These are phyloP conservation scores for Albula goreensis DNA, from an alignment of 2,113 vertebrate genomes.

Conservation along the genomic window DNA sequence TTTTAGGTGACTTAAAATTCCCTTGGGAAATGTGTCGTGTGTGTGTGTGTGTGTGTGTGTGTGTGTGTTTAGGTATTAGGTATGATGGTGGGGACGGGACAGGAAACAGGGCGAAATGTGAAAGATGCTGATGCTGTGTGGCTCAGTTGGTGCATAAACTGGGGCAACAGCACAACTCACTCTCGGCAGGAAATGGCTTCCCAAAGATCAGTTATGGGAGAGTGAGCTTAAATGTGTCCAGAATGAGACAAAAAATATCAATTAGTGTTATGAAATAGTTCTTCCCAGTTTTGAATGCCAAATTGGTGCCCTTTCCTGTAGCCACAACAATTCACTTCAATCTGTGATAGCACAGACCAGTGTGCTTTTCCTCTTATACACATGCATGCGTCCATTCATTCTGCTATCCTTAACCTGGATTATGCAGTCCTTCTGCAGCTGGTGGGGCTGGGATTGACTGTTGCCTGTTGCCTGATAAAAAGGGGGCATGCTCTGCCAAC, in stretches of 20 bases:
- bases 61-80: neutral
- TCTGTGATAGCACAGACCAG: too few species aligned
- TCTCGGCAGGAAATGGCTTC: neutral
- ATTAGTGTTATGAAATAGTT: neutral
- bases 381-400: too few species aligned
- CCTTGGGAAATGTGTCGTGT: neutral
- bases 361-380: too few species aligned
- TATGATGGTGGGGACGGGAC: neutral
- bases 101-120: neutral
- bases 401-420: too few species aligned
- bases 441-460: too few species aligned
- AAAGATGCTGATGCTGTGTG: neutral
- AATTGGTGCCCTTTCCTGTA: too few species aligned
- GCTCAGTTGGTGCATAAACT: neutral
- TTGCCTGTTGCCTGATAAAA: too few species aligned
- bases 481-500: neutral
- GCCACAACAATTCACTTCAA: too few species aligned
- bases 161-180: too few species aligned
- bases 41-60: neutral
- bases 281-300: too few species aligned
- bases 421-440: too few species aligned
- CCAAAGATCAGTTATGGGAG: neutral
- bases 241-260: neutral
- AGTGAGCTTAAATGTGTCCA: neutral
- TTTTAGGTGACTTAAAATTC: neutral